Percentiles rank a stretch among this genome's conserved stretches.
phyloP scores from a whole-genome alignment of 2,113 vertebrate species.

The Bambusicola thoracicus region DNA sequence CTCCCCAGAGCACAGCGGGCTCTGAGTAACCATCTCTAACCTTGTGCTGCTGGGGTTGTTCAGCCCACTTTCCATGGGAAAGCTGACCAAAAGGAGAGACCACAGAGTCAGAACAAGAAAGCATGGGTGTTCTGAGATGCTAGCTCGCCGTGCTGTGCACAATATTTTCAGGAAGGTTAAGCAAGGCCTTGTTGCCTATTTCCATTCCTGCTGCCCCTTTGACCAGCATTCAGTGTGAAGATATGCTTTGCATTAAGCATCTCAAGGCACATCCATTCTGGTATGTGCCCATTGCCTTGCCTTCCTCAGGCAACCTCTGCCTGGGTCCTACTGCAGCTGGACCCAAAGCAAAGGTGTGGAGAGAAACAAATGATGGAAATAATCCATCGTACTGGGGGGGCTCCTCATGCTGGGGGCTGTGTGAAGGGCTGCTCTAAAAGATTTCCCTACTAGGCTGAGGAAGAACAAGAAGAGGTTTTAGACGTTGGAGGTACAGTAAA shows the following conservation, averaged over 20 bases:
- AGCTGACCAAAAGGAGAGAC: background rate
- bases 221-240: background rate
- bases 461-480: background rate
- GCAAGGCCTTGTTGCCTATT: fast-evolving
- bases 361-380: background rate
- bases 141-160: background rate
- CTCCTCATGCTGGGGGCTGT: background rate
- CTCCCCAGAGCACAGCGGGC: fast-evolving
- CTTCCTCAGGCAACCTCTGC: background rate
- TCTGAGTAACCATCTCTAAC: background rate
- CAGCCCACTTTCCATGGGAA: background rate
- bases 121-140: background rate
- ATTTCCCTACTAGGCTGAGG: background rate
- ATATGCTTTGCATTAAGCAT: background rate
- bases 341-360: background rate
- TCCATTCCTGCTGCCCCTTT: background rate
- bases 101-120: background rate
- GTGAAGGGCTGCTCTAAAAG: background rate
- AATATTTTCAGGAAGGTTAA: background rate
- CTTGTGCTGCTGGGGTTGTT: background rate
- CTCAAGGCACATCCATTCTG: background rate
- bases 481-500: background rate
- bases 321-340: background rate
- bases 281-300: background rate
- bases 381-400: fast-evolving